phyloP scores from a whole-genome alignment of 1,140 invertebrate genomes.

The Sipha flava region DNA sequence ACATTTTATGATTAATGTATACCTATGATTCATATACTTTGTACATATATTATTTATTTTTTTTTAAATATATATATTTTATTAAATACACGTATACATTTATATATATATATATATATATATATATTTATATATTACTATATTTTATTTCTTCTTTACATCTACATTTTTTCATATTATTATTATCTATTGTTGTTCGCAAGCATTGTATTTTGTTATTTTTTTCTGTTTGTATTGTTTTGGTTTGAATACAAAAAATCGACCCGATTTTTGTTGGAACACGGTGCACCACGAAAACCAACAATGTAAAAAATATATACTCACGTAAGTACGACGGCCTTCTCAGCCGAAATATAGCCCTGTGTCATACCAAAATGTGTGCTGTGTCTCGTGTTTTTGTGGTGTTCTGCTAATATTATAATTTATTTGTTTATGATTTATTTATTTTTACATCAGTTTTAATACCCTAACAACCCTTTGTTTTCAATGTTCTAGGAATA shows the following conservation, averaged over 20 bases:
- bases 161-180: conserved; percentile 33
- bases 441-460: neutral
- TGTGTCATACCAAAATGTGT: conserved; percentile 33
- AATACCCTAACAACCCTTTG: conserved; percentile 25
- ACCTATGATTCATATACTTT: too few species aligned
- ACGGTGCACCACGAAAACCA: conserved; percentile 32
- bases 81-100: neutral
- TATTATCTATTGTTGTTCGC: conserved; percentile 30
- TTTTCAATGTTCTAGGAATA: conserved; percentile 21
- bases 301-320: conserved; percentile 25
- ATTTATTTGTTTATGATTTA: conserved; percentile 1
- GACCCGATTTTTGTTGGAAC: conserved; percentile 31
- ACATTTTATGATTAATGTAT: too few species aligned
- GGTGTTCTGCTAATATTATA: conserved; percentile 33
- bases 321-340: conserved; percentile 23
- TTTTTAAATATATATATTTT: neutral
- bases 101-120: conserved; percentile 8
- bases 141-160: conserved; percentile 34
- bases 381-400: conserved; percentile 33
- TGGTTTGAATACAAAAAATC: conserved; percentile 33
- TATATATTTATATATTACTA: conserved; percentile 23
- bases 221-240: conserved; percentile 33
- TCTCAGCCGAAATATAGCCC: conserved; percentile 16
- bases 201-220: conserved; percentile 33
- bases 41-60: neutral